Percentiles rank a stretch among this genome's conserved stretches.
Evolutionary conservation across 35 echinoderm and acorn worm genomes (phyloP).

Genomic region (Heliocidaris erythrogramma): DNA sequence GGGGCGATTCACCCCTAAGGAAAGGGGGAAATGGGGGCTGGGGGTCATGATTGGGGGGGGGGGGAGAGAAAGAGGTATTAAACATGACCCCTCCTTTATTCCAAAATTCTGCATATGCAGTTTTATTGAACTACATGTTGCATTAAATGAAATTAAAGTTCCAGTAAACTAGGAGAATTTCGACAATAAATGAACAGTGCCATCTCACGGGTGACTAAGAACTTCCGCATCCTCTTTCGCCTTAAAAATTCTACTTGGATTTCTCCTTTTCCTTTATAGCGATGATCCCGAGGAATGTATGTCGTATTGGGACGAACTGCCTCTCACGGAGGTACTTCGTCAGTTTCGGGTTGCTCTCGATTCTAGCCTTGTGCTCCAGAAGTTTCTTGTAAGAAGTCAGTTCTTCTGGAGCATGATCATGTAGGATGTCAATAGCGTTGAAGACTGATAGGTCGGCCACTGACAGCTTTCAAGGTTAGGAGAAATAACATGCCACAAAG

Average conservation of each 20-base stretch:
- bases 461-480: not conserved
- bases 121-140: no score
- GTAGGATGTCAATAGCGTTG: not conserved
- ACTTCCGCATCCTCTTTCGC: no score
- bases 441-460: not conserved
- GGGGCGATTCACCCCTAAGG: no score
- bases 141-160: no score
- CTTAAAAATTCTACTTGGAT: not conserved
- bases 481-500: not conserved
- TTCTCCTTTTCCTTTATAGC: not conserved
- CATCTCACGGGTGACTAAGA: no score
- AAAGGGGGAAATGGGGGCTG: no score
- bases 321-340: not conserved
- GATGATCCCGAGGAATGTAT: not conserved
- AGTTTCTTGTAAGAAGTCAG: constrained; percentile 21
- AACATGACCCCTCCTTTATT: no score
- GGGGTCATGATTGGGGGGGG: no score
- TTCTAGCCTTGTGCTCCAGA: not conserved
- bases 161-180: no score
- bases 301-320: not conserved
- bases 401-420: not conserved
- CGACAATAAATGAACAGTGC: no score
- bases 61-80: no score
- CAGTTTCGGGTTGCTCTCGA: not conserved
- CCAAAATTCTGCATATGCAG: no score